Conservation (phyloP, 92 coral and sea anemone genomes). For the Heliopora coerulea region DNA sequence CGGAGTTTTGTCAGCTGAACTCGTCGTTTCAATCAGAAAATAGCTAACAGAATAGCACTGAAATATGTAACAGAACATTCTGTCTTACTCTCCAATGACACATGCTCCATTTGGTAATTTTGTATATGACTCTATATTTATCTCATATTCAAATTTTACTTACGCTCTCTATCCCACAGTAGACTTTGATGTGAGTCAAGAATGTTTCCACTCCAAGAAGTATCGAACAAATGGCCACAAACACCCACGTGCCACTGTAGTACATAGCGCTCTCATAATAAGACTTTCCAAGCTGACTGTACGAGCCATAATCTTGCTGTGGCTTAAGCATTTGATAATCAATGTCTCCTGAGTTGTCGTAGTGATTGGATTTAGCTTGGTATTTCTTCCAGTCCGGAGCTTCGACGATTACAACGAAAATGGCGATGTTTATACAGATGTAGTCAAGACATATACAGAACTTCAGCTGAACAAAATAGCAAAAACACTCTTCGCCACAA, state of each 20-base stretch:
- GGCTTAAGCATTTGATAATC: slow-evolving; percentile 21
- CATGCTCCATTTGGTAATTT: too few species aligned
- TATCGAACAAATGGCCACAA: slow-evolving; percentile 12
- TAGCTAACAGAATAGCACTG: too few species aligned
- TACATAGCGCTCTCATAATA: slow-evolving; percentile 1
- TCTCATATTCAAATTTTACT: too few species aligned
- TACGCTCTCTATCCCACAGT: slow-evolving; percentile 24
- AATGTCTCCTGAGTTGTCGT: neutral
- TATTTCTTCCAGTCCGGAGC: slow-evolving; percentile 35
- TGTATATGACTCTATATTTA: too few species aligned
- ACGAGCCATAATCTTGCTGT: neutral
- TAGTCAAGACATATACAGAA: slow-evolving; percentile 14
- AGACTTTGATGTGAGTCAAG: slow-evolving; percentile 13
- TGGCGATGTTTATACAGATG: slow-evolving; percentile 21
- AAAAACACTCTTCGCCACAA: too few species aligned
- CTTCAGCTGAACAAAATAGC: slow-evolving; percentile 1
- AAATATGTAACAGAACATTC: too few species aligned
- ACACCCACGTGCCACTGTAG: slow-evolving; percentile 19
- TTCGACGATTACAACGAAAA: slow-evolving; percentile 17
- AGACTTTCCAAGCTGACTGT: neutral
- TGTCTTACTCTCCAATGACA: too few species aligned
- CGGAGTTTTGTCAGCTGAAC: too few species aligned
- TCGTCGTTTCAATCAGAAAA: too few species aligned
- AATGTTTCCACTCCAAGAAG: slow-evolving; percentile 6
- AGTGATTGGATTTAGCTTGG: neutral